Conservation (phyloP, 2,888 invertebrate genomes). For the Ceraclea dissimilis region DNA sequence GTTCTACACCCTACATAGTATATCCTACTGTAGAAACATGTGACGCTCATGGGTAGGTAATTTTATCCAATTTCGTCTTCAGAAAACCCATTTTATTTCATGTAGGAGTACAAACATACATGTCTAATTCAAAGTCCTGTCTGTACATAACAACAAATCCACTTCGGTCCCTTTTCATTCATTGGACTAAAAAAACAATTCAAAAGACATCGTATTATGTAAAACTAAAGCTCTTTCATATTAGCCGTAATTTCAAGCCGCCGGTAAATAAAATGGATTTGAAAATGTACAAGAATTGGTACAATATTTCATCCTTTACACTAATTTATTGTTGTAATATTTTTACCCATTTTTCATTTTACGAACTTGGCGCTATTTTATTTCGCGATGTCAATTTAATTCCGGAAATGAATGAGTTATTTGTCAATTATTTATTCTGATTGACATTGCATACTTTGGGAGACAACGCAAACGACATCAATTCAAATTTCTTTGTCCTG, state of each 20-base stretch:
- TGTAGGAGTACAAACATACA: neutral
- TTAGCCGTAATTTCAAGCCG: too few species aligned
- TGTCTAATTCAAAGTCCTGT: neutral
- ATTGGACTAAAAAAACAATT: neutral
- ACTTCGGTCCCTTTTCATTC: neutral
- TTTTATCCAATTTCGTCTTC: too few species aligned
- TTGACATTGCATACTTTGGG: constrained; percentile 7
- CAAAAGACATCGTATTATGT: neutral
- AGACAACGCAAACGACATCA: constrained; percentile 13
- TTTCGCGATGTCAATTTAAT: neutral
- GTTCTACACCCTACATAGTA: too few species aligned
- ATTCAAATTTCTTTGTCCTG: constrained; percentile 15
- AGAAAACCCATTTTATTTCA: too few species aligned
- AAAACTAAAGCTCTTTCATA: neutral
- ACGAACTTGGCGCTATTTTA: neutral
- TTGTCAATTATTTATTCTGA: constrained; percentile 18
- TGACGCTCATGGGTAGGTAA: too few species aligned
- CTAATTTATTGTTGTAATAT: too few species aligned
- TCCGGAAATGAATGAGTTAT: constrained; percentile 10
- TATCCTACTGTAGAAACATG: too few species aligned
- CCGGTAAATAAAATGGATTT: too few species aligned
- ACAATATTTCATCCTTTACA: too few species aligned
- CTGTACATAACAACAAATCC: too few species aligned
- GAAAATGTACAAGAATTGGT: too few species aligned
- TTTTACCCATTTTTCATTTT: too few species aligned